Conservation (phyloP, 2,113 vertebrate genomes). For the Opisthocomus hoazin region DNA sequence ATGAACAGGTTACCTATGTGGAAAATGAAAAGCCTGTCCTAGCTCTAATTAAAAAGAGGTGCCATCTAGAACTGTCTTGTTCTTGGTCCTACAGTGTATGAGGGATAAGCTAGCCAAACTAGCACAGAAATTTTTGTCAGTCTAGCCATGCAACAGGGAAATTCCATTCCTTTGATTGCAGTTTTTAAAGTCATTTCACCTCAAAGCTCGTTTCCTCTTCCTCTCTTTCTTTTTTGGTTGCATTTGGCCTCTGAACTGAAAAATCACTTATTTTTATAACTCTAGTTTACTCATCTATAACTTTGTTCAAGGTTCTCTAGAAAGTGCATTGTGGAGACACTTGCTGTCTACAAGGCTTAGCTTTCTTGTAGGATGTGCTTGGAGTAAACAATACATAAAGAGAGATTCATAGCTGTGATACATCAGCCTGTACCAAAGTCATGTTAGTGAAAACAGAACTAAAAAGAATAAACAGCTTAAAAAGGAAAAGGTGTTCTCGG, state of each 20-base stretch:
- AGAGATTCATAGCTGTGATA: not conserved
- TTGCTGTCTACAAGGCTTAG: not conserved
- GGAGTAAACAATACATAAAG: not conserved
- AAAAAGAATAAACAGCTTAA: not conserved
- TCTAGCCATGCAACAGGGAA: not conserved
- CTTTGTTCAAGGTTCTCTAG: not conserved
- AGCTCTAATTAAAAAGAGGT: not conserved
- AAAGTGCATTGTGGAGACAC: not conserved
- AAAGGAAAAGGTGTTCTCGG: not conserved
- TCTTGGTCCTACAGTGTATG: not conserved
- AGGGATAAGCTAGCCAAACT: not conserved
- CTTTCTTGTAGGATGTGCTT: not conserved
- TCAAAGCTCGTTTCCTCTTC: not conserved
- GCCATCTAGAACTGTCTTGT: not conserved
- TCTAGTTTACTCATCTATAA: not conserved
- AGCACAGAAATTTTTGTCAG: not conserved
- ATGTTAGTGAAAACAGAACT: not conserved
- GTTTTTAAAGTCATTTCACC: not conserved
- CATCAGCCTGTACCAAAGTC: not conserved
- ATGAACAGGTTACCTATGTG: not conserved
- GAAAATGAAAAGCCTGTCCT: not conserved
- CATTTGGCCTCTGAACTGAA: not conserved
- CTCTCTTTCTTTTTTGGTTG: fast-evolving
- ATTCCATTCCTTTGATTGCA: not conserved
- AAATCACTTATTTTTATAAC: not conserved